A percentile compares a stretch with the other conserved stretches of the same genome.
phyloP scores from a whole-genome alignment of 2,888 invertebrate genomes.

The Cheilosia impressa region DNA sequence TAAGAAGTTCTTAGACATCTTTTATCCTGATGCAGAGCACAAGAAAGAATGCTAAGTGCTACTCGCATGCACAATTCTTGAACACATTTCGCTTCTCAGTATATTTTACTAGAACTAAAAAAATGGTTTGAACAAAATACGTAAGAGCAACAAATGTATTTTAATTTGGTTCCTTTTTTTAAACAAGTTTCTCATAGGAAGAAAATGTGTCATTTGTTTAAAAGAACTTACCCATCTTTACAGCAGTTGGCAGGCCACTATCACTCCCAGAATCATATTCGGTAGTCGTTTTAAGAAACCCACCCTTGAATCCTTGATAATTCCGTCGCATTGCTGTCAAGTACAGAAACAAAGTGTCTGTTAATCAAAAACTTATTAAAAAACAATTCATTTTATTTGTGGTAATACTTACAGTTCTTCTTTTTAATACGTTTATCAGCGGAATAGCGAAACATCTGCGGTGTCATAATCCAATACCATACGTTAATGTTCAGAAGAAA shows the following conservation, averaged over 20 bases:
- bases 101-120: no score
- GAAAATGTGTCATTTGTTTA: neutral
- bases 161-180: no score
- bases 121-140: no score
- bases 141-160: no score
- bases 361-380: slow-evolving; percentile 25
- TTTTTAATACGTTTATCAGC: slow-evolving; percentile 60
- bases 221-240: slow-evolving; percentile 63
- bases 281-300: slow-evolving; percentile 56
- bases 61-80: no score
- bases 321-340: slow-evolving; percentile 65
- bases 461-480: slow-evolving; percentile 61
- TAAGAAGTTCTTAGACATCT: no score
- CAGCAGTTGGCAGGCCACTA: slow-evolving; percentile 43
- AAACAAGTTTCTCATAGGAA: neutral
- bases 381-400: neutral
- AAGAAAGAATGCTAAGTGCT: no score
- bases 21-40: no score
- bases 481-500: neutral
- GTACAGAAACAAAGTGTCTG: slow-evolving; percentile 39
- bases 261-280: slow-evolving; percentile 69
- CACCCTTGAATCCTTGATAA: slow-evolving; percentile 67
- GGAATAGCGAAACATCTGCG: slow-evolving; percentile 65
- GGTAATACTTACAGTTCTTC: slow-evolving; percentile 56
- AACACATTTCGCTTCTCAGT: no score